These are phyloP conservation scores for Dione vanillae DNA, from an alignment of 2,888 invertebrate species.

Conservation along the genomic window DNA sequence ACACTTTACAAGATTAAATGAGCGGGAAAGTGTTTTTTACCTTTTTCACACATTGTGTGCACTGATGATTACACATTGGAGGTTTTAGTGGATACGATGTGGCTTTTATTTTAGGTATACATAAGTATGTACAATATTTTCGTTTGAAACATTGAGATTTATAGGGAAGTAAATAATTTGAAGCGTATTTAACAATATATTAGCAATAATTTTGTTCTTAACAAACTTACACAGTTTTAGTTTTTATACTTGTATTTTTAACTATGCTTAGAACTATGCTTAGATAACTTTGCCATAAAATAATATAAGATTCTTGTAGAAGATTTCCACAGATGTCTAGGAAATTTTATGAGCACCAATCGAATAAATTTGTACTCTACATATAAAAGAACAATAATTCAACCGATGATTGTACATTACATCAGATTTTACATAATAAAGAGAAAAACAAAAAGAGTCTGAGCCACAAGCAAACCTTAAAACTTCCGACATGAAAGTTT, in stretches of 20 bases:
- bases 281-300: neutral
- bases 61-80: conserved; percentile 47
- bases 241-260: no score
- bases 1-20: conserved; percentile 55
- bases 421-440: conserved; percentile 64
- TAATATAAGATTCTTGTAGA: neutral
- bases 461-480: conserved; percentile 81
- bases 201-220: neutral
- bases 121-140: neutral
- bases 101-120: conserved; percentile 15
- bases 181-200: neutral
- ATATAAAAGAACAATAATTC: conserved; percentile 6
- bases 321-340: neutral
- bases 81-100: conserved; percentile 29
- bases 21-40: conserved; percentile 52
- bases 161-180: neutral
- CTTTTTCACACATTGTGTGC: conserved; percentile 50
- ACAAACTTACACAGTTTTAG: neutral
- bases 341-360: conserved; percentile 1
- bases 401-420: conserved; percentile 34
- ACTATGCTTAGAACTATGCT: no score
- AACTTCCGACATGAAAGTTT: conserved; percentile 84
- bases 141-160: neutral
- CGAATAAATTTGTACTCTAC: conserved; percentile 1
- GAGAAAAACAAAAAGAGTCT: conserved; percentile 77